These are phyloP conservation scores for Catharus minimus DNA, from an alignment of 2,113 vertebrate species.

Conservation along the genomic window DNA sequence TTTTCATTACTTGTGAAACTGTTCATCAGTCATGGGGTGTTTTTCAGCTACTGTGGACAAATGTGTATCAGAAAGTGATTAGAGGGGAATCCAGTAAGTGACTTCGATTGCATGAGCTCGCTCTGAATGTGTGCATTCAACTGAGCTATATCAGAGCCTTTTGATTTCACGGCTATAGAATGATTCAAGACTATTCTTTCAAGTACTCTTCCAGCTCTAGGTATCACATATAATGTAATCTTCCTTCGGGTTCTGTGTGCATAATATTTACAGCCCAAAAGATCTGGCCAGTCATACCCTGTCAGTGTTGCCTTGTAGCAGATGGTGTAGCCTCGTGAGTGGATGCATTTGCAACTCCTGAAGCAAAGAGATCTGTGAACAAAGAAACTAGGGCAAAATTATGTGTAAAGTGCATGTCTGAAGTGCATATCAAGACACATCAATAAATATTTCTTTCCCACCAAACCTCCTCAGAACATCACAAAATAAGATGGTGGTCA, in stretches of 20 bases:
- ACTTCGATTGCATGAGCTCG: neutral
- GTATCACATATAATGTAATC: neutral
- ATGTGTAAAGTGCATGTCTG: neutral
- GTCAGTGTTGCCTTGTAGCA: neutral
- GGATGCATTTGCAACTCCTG: neutral
- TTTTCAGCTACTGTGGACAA: neutral
- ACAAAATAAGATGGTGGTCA: neutral
- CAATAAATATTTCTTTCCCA: neutral
- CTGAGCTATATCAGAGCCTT: neutral
- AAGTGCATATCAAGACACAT: neutral
- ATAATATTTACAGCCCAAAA: constrained; percentile 27
- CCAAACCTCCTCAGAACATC: fast-evolving
- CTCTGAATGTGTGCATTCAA: neutral
- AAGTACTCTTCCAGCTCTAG: neutral
- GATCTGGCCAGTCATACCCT: neutral
- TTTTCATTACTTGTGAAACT: neutral
- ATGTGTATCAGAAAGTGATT: neutral
- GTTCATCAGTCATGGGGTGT: neutral
- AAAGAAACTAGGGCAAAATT: constrained; percentile 21
- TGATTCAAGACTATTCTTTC: neutral
- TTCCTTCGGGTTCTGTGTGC: neutral
- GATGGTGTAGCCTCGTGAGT: neutral
- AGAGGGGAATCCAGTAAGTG: neutral
- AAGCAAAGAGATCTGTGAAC: constrained; percentile 17
- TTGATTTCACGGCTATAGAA: neutral